Conservation (phyloP, 2,113 vertebrate genomes). For the Nerophis lumbriciformis region DNA sequence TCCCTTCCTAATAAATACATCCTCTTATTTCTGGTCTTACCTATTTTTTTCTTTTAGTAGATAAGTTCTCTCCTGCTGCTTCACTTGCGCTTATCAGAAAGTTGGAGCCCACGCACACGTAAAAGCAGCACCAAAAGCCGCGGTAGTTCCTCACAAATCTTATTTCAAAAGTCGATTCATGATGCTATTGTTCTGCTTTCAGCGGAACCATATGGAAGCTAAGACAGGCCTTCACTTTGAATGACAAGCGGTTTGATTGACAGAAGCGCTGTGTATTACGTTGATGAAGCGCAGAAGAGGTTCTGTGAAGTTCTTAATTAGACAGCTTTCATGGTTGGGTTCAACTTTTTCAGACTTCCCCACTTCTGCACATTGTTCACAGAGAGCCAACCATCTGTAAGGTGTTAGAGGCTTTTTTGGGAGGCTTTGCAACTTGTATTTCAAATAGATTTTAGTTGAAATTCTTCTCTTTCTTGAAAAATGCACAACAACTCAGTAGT, state of each 20-base stretch:
- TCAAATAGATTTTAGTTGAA: no score
- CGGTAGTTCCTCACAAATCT: conserved; percentile 49
- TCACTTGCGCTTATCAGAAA: conserved; percentile 39
- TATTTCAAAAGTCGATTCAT: conserved; percentile 58
- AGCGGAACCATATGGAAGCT: conserved; percentile 51
- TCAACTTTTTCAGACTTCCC: not conserved
- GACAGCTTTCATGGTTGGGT: conserved; percentile 30
- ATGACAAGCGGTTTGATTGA: conserved; percentile 58
- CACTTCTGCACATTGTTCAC: conserved; percentile 8
- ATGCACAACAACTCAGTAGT: no score
- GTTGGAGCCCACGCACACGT: conserved; percentile 36
- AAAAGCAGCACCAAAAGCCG: conserved; percentile 37
- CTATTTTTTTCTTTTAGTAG: conserved; percentile 10
- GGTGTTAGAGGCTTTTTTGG: not conserved
- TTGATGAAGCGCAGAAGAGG: conserved; percentile 24
- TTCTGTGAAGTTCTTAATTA: conserved; percentile 57
- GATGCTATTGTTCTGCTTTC: conserved; percentile 55
- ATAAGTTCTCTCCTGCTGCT: conserved; percentile 35
- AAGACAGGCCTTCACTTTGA: conserved; percentile 51
- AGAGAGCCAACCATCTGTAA: conserved; percentile 21
- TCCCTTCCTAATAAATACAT: not conserved
- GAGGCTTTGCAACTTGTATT: no score
- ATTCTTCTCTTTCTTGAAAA: no score
- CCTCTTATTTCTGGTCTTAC: conserved; percentile 3
- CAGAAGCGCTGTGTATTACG: conserved; percentile 37